Conservation (phyloP, 2,888 invertebrate genomes). For the Apotomis capreana region DNA sequence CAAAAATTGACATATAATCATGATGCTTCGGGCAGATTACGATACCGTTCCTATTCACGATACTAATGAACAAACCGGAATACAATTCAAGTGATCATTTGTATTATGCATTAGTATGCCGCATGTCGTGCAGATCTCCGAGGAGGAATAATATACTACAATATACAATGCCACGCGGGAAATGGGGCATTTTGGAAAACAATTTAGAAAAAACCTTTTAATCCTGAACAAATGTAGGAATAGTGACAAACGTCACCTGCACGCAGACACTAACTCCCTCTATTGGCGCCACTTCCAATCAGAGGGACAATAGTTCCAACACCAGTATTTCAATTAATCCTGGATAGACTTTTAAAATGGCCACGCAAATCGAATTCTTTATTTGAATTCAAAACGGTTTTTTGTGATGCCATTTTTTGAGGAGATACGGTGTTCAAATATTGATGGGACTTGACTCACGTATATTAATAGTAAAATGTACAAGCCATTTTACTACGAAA, state of each 20-base stretch:
- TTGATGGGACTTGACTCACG: neutral
- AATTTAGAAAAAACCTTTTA: neutral
- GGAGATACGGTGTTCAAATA: constrained; percentile 3
- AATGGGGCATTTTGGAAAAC: too few species aligned
- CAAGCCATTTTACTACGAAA: too few species aligned
- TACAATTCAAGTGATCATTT: too few species aligned
- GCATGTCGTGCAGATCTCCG: too few species aligned
- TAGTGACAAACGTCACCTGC: neutral
- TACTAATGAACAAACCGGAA: too few species aligned
- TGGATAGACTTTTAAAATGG: constrained; percentile 19
- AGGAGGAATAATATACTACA: too few species aligned
- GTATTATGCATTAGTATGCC: too few species aligned
- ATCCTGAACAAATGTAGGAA: neutral
- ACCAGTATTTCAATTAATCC: constrained; percentile 20
- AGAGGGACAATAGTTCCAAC: constrained; percentile 12
- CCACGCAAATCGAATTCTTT: constrained; percentile 20
- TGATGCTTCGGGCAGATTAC: too few species aligned
- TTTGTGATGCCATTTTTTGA: constrained; percentile 4
- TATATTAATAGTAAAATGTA: neutral
- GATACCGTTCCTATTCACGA: too few species aligned
- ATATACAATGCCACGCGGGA: neutral
- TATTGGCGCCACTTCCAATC: constrained; percentile 9
- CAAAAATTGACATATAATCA: too few species aligned
- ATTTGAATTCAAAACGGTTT: constrained; percentile 24
- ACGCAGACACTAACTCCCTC: constrained; percentile 1